A percentile compares a stretch with the other conserved stretches of the same genome.
phyloP scores from a whole-genome alignment of 2,888 invertebrate species.

The Arenicola marina region DNA sequence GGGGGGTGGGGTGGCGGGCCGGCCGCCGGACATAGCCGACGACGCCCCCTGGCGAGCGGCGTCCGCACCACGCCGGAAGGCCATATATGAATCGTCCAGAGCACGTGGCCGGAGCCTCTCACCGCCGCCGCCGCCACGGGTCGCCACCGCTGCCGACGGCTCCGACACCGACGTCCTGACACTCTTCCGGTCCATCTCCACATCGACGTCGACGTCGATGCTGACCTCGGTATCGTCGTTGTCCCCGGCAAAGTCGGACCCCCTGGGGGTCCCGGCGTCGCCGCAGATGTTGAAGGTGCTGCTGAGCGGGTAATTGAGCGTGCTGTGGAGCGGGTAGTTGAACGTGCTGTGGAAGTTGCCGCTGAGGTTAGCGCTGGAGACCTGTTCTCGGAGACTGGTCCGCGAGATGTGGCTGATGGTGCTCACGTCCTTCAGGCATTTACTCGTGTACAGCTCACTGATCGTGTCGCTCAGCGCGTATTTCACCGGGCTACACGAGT shows the following conservation, averaged over 20 bases:
- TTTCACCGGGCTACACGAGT: conserved; percentile 20
- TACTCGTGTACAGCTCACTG: conserved; percentile 24
- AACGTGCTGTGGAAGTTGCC: conserved; percentile 28
- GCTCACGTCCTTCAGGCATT: conserved; percentile 12
- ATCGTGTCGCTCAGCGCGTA: conserved; percentile 26
- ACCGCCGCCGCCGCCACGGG: too few relatives aligned
- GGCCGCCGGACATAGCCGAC: too few relatives aligned
- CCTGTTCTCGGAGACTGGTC: conserved; percentile 19
- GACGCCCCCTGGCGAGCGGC: too few relatives aligned
- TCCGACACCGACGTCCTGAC: too few relatives aligned
- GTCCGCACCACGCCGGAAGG: too few relatives aligned
- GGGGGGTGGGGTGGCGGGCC: too few relatives aligned
- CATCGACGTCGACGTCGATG: background rate
- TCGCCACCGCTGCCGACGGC: too few relatives aligned
- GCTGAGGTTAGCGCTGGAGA: conserved; percentile 20
- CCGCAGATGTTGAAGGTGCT: too few relatives aligned
- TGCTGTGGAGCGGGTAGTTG: conserved; percentile 31
- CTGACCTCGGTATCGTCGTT: background rate
- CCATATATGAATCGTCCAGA: conserved; percentile 1
- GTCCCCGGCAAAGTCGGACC: background rate
- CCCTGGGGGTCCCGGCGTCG: too few relatives aligned
- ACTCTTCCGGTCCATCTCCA: too few relatives aligned
- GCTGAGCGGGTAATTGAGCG: conserved; percentile 4
- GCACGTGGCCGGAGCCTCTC: background rate
- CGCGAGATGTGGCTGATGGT: conserved; percentile 17